phyloP scores from a whole-genome alignment of 2,113 vertebrate species.

The Lophotis ruficrista region DNA sequence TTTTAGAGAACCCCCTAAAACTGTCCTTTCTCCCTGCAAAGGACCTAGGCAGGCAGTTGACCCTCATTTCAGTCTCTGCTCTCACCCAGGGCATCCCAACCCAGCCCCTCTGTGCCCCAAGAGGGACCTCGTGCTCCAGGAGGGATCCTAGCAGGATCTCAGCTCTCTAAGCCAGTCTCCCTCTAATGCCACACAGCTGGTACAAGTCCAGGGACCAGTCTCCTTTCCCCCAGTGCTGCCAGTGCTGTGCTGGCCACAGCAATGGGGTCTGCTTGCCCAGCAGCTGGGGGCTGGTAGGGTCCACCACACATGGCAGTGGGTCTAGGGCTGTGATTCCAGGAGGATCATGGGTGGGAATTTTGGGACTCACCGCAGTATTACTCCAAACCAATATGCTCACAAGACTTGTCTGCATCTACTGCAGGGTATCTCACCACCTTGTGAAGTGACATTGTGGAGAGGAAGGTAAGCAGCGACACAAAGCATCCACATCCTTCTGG shows the following conservation, averaged over 20 bases:
- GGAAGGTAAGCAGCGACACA: neutral
- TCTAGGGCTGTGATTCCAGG: neutral
- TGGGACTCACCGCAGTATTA: neutral
- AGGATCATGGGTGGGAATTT: accelerated
- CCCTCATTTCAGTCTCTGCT: neutral
- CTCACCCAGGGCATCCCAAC: neutral
- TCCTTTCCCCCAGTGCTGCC: neutral
- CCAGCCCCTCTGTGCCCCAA: neutral
- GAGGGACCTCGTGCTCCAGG: neutral
- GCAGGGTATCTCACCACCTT: neutral
- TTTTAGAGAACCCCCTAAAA: neutral
- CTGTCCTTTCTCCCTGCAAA: neutral
- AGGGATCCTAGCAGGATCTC: neutral
- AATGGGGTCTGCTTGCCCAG: neutral
- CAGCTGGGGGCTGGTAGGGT: neutral
- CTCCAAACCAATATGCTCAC: neutral
- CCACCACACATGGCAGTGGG: accelerated
- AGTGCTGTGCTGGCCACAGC: neutral
- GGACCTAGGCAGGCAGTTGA: neutral
- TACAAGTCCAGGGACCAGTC: neutral
- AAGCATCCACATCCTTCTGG: neutral
- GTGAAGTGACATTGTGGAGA: neutral
- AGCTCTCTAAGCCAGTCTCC: neutral
- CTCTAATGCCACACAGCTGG: accelerated
- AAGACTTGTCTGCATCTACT: neutral